Evolutionary conservation across 2,113 vertebrate genomes (phyloP), one percentile per base, ranked within the genome.

Genomic region (Beaufortia kweichowensis): DNA sequence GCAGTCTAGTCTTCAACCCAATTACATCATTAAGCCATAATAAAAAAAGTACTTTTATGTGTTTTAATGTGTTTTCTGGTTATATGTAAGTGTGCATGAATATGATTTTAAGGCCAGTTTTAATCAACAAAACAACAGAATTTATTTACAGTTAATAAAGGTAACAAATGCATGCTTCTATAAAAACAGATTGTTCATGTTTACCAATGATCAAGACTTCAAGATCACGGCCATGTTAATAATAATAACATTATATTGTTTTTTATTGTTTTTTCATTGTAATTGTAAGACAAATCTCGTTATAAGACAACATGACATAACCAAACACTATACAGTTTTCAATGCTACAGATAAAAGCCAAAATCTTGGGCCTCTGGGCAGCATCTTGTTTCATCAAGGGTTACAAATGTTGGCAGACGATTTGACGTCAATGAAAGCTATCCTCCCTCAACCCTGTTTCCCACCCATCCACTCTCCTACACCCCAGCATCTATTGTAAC

Each of bases 381-480:
- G 19, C 35, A 31, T 82, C 74, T 39, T 81, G 62, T 77, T 81
- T 76, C 75, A 81, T 63, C 76, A 85, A 82, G 76, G 74, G 59
- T 80, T 84, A 59, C 79, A 62, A 64, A 79, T 78, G 21, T 23
- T 56, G 71, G 68, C 79, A 83, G 84, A 78, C 77, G 79, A 77
- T 79, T 82, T 85, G 83, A 88, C 78, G 81, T 87, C 85, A 83
- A 64, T 79, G 78, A 85, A 77, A 85, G 77, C 79, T 68, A 84
- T 79, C 74, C 80, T 74, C 81, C 73, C 75, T 62, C 12, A 75
- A 59, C 55, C 48, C 53, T 59, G 31, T 48, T 62, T 48, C 66
- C 8, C 71, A 75, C 33, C 41, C 60, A 62, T 77, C 39, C 59
- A 24, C 65, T 76, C 41, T 76, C 28, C 24, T 66, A 31, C 35